Evolutionary conservation across 2,113 vertebrate genomes (phyloP), one percentile per base, ranked within the genome.

Genomic region (Phylloscopus trochilus): DNA sequence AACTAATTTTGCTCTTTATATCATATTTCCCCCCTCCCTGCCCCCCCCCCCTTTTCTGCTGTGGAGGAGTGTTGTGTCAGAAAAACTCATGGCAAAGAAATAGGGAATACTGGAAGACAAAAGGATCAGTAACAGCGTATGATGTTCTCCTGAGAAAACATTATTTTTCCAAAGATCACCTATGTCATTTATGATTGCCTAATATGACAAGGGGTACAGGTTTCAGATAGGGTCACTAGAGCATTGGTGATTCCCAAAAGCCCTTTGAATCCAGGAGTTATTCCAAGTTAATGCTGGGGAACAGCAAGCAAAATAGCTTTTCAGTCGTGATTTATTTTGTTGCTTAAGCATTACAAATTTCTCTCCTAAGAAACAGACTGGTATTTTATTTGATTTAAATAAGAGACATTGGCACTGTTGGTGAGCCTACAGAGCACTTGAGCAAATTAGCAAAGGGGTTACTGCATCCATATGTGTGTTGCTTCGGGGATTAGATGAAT

Each of bases 331-430:
- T 72, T 89, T 72, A 59, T 80, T 83, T 70, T 51, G 59, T 46
- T 58, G 27, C 30, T 83, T 76, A 89, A 66, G 28, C 8, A 41
- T 19, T 70, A 31, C 5, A 41, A 66, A 69, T 75, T 75, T 79
- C 33, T 83, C 12, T 76, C 27, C 8, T 39, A 89, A 81, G 64
- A 81, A 91, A 37, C n/a, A 70, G 7, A 26, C 7, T 66, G 33
- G 26, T 78, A 63, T 91, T 89, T 87, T 77, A 64, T 93, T 77
- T 87, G 31, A 63, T 91, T 84, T 87, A 83, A 81, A 74, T 46
- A 55, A 83, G 53, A 83, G 46, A 55, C 30, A 33, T 17, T 66
- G 66, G 23, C 59, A 47, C 16, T 62, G 51, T 74, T 62, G 13
- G 23, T 7, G 12, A 89, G 43, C 60, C 60, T 37, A 59, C 15